Base-by-base conservation (phyloP, 1,140 invertebrate species). In the Telenomus remus region DNA sequence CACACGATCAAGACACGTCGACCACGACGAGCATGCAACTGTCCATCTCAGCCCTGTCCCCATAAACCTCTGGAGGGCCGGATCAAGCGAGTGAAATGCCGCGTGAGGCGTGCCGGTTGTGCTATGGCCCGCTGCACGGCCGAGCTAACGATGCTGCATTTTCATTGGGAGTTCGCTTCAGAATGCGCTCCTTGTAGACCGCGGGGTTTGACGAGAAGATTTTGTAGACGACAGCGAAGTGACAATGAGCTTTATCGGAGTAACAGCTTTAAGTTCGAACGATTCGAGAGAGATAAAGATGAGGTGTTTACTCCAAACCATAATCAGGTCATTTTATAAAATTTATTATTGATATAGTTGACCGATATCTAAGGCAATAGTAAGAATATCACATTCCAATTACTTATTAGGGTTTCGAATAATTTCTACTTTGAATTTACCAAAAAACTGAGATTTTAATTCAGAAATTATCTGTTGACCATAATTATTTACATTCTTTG, bases 201-300 rank as follows among this genome's bases (percentile, higher is more conserved):
- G 0, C 81, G 86, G 0, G 86, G 84, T 5, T 80, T 93, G 47
- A 93, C 93, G 0, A 89, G 91, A 37, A 89, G 93, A 27, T 90
- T 94, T 64, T 94, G 93, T 82, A 88, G 90, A 12, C 87, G 91
- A n/a, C 91, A 92, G 75, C 84, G 85, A 42, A 86, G 84, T 59
- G 93, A 94, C 89, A 95, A 95, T 88, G 93, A 94, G 87, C 89
- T 95, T 19, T 94, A 95, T 82, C 91, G 94, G 57, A 94, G 93
- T 69, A 94, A 95, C 81, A 94, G 93, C 84, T 95, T 95, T 89
- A 94, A 94, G 86, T 95, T 95, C 81, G 93, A 95, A 84, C 89
- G 93, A 46, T 95, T 94, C 81, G 91, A 93, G 69, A 88, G 93
- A 51, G 90, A 90, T 77, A 92, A 91, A 68, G 91, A 92, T 55